Evolutionary conservation across 1,140 invertebrate genomes (phyloP).

Genomic region (Coptotermes formosanus): DNA sequence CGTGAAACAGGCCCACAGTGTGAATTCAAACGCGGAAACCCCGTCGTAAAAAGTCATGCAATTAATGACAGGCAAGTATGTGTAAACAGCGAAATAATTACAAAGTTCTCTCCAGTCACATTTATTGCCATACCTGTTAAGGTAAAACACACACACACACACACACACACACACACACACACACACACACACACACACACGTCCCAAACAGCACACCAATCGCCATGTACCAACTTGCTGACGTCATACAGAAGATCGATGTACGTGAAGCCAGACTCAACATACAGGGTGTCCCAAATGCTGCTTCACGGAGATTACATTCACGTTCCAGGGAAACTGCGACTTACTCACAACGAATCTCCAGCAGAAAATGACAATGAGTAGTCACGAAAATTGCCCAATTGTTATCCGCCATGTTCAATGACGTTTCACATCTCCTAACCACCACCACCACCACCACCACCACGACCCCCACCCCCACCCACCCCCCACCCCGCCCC

Average conservation of each 20-base stretch:
- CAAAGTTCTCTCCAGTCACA: background rate
- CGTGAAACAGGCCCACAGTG: no score
- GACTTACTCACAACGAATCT: no score
- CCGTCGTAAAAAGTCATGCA: background rate
- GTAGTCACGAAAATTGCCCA: no score
- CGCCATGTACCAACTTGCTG: background rate
- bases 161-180: background rate
- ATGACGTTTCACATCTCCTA: no score
- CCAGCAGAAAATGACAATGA: no score
- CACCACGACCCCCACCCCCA: no score
- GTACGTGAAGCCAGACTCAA: background rate
- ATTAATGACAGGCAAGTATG: background rate
- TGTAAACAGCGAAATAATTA: background rate
- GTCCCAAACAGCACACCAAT: background rate
- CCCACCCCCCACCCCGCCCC: no score
- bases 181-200: background rate
- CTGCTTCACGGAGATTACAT: no score
- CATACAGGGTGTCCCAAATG: background rate
- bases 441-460: no score
- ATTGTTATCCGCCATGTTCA: no score
- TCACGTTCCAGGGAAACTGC: no score
- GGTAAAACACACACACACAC: background rate
- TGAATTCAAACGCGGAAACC: no score
- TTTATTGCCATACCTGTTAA: background rate
- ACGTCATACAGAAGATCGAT: background rate